phyloP scores from a whole-genome alignment of 2,113 vertebrate species.

The Clinocottus analis region DNA sequence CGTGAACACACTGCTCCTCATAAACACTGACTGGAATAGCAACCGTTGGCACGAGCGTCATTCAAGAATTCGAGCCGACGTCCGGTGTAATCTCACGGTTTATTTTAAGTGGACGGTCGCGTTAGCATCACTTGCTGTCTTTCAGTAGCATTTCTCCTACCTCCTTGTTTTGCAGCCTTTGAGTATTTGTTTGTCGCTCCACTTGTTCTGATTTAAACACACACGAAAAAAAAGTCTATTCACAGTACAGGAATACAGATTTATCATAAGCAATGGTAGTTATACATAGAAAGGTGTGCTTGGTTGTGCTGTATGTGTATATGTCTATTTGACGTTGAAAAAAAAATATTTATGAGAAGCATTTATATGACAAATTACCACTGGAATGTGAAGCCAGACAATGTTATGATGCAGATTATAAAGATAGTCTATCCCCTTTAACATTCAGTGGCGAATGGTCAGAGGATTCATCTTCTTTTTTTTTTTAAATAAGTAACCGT shows the following conservation, averaged over 20 bases:
- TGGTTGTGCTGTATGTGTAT: constrained; percentile 81
- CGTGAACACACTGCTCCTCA: constrained; percentile 26
- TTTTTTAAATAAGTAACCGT: constrained; percentile 53
- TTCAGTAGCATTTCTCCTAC: constrained; percentile 86
- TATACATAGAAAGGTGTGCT: constrained; percentile 74
- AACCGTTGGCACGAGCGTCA: constrained; percentile 48
- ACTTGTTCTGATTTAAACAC: constrained; percentile 63
- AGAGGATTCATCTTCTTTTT: constrained; percentile 56
- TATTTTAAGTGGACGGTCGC: constrained; percentile 60
- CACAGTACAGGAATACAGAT: constrained; percentile 75
- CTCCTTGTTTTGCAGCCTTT: constrained; percentile 84
- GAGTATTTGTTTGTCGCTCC: constrained; percentile 77
- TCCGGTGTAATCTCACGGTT: constrained; percentile 57
- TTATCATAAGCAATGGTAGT: constrained; percentile 83
- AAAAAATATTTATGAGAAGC: constrained; percentile 83
- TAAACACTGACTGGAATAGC: constrained; percentile 52
- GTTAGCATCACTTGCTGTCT: constrained; percentile 75
- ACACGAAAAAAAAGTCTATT: constrained; percentile 60
- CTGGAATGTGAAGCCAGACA: constrained; percentile 88
- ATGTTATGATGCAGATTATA: constrained; percentile 79
- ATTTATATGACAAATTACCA: constrained; percentile 85
- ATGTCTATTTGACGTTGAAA: constrained; percentile 77
- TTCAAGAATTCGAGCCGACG: no score
- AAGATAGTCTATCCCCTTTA: constrained; percentile 78
- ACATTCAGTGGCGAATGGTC: constrained; percentile 75